phyloP scores from a whole-genome alignment of 2,113 vertebrate species.

The Trichomycterus rosablanca region DNA sequence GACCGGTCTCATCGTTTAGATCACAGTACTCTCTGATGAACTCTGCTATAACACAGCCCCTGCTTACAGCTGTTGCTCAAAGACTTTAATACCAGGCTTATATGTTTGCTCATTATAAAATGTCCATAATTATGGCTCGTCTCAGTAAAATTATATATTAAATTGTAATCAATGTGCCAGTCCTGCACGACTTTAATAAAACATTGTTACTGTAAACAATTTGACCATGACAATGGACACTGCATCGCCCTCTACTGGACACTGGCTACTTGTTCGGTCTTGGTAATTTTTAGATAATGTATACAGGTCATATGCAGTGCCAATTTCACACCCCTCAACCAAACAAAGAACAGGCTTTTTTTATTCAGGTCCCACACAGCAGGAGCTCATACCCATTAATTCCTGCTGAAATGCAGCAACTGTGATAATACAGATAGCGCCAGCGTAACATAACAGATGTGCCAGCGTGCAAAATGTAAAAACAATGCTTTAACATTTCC shows the following conservation, averaged over 20 bases:
- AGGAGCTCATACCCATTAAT: background rate
- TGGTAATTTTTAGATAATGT: slow-evolving; percentile 24
- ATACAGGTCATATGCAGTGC: slow-evolving; percentile 2
- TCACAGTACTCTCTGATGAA: background rate
- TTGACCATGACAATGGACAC: slow-evolving; percentile 39
- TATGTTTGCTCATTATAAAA: slow-evolving; percentile 22
- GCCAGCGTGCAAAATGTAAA: slow-evolving; percentile 2
- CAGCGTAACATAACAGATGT: background rate
- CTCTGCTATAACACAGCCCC: background rate
- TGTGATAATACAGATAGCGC: slow-evolving; percentile 10
- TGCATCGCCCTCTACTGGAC: slow-evolving; percentile 65
- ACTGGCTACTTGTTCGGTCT: slow-evolving; percentile 44
- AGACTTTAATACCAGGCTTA: slow-evolving; percentile 11
- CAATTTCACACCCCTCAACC: slow-evolving; percentile 21
- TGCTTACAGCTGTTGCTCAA: slow-evolving; percentile 13
- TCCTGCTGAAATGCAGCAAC: slow-evolving; percentile 11
- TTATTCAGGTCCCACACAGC: slow-evolving; percentile 6
- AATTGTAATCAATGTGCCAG: no score
- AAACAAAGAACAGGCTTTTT: slow-evolving; percentile 5
- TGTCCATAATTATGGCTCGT: slow-evolving; percentile 24
- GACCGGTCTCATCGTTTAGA: slow-evolving; percentile 6
- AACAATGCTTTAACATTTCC: no score
- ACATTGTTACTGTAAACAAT: no score
- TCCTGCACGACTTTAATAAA: no score
- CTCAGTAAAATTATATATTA: slow-evolving; percentile 7